Base-by-base conservation (phyloP, 2,113 vertebrate genomes). In the Salvelinus namaycush region DNA sequence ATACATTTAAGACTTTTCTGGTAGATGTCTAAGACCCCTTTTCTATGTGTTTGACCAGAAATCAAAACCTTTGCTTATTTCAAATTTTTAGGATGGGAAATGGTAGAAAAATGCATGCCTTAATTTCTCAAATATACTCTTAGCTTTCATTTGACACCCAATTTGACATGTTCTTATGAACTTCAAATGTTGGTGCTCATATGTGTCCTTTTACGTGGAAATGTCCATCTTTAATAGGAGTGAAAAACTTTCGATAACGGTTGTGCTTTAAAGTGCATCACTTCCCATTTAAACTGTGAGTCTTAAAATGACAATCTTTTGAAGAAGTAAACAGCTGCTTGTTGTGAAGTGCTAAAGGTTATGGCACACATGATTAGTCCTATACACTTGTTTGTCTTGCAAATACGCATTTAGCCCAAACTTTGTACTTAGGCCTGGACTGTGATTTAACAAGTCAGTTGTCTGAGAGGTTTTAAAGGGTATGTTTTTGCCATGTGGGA, bases 391-490 rank as follows among this genome's bases (percentile, higher is more conserved):
- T 73, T 74, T 20, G 73, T 70, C 68, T 39, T 68, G 72, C 34
- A 65, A 69, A 69, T 39, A 59, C 29, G 64, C 39, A 74, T 70
- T 72, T 78, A 62, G 70, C 31, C 16, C 83, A 79, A 80, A 81
- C 80, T 80, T 87, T 81, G 74, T 81, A 75, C 80, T 83, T 22
- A 39, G 18, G 72, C 69, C 68, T 79, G 67, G 76, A 22, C 54
- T 83, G 78, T 85, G 70, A 82, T 87, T 39, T 80, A 84, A 84
- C 78, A 75, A 81, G 73, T 76, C 73, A 70, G 57, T 76, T 76
- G 75, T 78, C 31, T 73, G 48, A 44, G 34, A 59, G 64, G 27
- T 68, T 76, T 68, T 16, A 70, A 57, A 70, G n/a, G 44, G 24
- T 76, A 73, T 60, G 24, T 81, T 82, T 87, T 79, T 74, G 59